These are phyloP conservation scores for Periphyllus acericola DNA, from an alignment of 2,888 invertebrate species.

Conservation along the genomic window DNA sequence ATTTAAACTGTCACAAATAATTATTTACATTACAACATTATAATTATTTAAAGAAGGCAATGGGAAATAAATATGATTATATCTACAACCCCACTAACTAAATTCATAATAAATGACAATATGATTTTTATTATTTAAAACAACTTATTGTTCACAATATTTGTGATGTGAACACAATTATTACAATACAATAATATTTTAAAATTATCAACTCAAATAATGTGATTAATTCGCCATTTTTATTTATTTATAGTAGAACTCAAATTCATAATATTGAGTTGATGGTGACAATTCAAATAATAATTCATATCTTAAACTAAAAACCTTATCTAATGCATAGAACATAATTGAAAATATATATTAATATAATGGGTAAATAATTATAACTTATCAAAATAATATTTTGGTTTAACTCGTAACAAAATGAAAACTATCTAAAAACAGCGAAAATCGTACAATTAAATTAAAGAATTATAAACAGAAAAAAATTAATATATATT, in stretches of 20 bases:
- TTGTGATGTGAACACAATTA: neutral
- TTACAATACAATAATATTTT: neutral
- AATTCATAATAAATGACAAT: too few species aligned
- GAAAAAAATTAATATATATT: conserved; percentile 22
- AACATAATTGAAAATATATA: conserved; percentile 54
- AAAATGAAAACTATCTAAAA: conserved; percentile 54
- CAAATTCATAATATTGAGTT: conserved; percentile 13
- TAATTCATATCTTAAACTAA: conserved; percentile 55
- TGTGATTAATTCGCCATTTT: conserved; percentile 27
- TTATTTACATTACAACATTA: too few species aligned
- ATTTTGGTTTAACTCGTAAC: conserved; percentile 60
- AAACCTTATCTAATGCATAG: conserved; percentile 48
- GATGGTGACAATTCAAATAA: conserved; percentile 45
- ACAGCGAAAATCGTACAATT: conserved; percentile 26
- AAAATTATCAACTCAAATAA: neutral
- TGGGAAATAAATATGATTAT: too few species aligned
- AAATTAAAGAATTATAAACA: conserved; percentile 34
- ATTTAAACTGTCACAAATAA: too few species aligned
- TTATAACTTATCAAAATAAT: conserved; percentile 50
- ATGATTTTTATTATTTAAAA: too few species aligned
- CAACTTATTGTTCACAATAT: too few species aligned
- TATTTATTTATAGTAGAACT: conserved; percentile 38
- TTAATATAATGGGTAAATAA: conserved; percentile 47
- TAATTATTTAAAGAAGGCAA: too few species aligned
- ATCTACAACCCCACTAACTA: too few species aligned